These are phyloP conservation scores for Ochotona curzoniae DNA, from an alignment of 2,113 vertebrate genomes.

Conservation along the genomic window DNA sequence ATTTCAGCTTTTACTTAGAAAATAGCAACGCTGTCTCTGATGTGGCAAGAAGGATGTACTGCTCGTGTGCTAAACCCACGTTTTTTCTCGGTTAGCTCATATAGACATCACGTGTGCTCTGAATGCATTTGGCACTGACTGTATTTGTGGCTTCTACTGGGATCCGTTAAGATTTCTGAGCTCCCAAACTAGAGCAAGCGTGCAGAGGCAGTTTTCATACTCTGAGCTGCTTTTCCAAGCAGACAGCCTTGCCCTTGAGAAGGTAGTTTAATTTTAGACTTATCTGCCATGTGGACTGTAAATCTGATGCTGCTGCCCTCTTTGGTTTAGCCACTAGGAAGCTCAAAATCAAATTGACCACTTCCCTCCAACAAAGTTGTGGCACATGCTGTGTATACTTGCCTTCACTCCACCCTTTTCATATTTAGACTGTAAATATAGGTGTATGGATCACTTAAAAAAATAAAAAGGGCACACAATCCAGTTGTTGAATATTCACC, in stretches of 20 bases:
- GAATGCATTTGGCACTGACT: background rate
- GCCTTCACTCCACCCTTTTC: background rate
- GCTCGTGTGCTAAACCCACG: background rate
- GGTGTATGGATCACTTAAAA: background rate
- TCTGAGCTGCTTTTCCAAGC: constrained; percentile 14
- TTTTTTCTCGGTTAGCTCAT: constrained; percentile 28
- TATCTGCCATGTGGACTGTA: background rate
- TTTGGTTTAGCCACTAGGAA: background rate
- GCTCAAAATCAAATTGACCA: background rate
- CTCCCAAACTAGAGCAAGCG: background rate
- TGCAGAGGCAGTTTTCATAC: constrained; percentile 40
- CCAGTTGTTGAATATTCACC: background rate
- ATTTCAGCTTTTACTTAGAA: constrained; percentile 16
- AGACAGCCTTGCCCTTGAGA: constrained; percentile 26
- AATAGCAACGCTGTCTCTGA: constrained; percentile 42
- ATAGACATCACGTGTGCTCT: background rate
- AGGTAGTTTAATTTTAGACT: constrained; percentile 9
- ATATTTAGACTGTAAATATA: background rate
- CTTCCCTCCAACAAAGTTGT: background rate
- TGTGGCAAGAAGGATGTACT: background rate
- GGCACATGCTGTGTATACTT: too few species aligned
- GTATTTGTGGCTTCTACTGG: constrained; percentile 43
- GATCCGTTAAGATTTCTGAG: constrained; percentile 43
- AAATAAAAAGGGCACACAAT: background rate
- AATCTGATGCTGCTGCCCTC: background rate